Evolutionary conservation across 64 coral and sea anemone genomes (phyloP), one percentile per base, ranked within the genome.

Genomic region (Stylophora pistillata): DNA sequence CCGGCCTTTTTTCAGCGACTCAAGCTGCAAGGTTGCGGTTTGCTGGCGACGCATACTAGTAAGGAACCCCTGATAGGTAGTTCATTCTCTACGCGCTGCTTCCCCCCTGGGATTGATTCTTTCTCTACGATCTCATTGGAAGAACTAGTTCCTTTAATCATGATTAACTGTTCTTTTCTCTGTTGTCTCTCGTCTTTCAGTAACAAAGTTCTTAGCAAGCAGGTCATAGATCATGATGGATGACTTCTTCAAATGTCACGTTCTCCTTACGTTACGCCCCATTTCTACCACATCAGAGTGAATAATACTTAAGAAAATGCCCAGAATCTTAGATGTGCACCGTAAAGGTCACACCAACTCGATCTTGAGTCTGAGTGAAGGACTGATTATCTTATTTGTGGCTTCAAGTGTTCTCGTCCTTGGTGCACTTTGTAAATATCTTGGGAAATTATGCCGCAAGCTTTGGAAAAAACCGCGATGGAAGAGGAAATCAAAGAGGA

Each of bases 341-440:
- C 32, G 21, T 69, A 13, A 68, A 0, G 15, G 37, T 7, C 1
- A 41, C 37, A 31, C 32, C 16, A 20, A 84, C 61, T 27, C 58
- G 21, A 34, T 84, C 18, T 25, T 77, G 56, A 74, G 78, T 30
- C 31, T 82, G 10, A 64, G 33, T 57, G 86, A 78, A 52, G 86
- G 71, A 21, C 21, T 93, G 25, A 23, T 88, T 30, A 5, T 84
- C 6, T 34, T 89, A 18, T 74, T 93, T 30, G 86, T 89, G 18
- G 74, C 78, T 11, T 74, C 91, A 31, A 93, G 86, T 30, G 78
- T 81, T 33, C 14, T 93, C 17, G 57, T 93, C 53, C 64, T 93
- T 4, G 91, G 91, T 21, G 81, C 78, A 16, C 25, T 93, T 53
- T 93, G 91, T 76, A 93, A 83, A 89, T 82, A 93, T 65, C 25